Base-by-base conservation (phyloP, 2,888 invertebrate species). In the Perithous albicinctus region DNA sequence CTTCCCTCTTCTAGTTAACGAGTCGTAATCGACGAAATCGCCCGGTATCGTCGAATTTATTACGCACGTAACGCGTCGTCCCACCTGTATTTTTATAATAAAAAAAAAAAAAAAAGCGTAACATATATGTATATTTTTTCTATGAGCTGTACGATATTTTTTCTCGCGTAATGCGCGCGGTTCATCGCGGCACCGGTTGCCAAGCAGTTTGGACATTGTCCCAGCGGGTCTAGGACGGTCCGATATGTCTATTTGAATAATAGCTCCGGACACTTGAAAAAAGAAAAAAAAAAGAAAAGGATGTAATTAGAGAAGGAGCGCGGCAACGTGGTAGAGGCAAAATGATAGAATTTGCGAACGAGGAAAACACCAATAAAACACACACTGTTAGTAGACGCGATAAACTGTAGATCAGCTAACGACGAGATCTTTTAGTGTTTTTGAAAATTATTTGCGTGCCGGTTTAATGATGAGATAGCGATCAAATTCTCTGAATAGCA, bases 221-320 rank as follows among this genome's bases (percentile, higher is more conserved):
- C 86, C 86, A 84, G 88, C 89, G 75, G 90, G 89, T 85, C 88
- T 89, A 85, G 88, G 87, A 85, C 82, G 74, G 64, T 56, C 43
- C 51, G 78, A 85, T 82, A 83, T 80, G 79, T 59, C 32, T 32
- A 26, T 59, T 59, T 32, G n/a, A 15, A 59, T 32, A 32, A 32
- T 56, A 59, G 80, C 41, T 64, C 69, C 51, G n/a, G 54, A 61
- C 35, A 26, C 29, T 51, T 51, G 26, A 48, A 54, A 32, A 29
- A 41, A 15, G 15, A 56, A 32, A 35, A 41, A 26, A 38, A 38
- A 54, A 54, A 35, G 41, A 29, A 48, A 48, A 46, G 29, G 15
- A 29, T 26, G 29, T n/a, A 46, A 63, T 48, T 56, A 56, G 32
- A 26, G 20, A 41, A 64, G 41, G 59, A 29, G 54, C 32, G 59